Conservation (phyloP, 2,888 invertebrate genomes). For the Apotomis capreana region DNA sequence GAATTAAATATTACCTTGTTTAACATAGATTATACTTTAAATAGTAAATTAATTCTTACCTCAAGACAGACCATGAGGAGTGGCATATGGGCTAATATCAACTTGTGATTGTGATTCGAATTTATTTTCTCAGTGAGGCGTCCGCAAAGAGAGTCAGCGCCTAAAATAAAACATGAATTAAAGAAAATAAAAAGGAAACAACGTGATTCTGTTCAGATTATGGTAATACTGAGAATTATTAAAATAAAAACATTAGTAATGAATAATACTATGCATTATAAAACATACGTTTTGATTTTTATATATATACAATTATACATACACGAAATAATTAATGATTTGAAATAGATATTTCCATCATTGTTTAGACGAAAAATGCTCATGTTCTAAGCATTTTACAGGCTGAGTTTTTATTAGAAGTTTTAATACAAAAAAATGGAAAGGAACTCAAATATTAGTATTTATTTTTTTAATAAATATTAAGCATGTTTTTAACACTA, state of each 20-base stretch:
- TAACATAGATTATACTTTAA: neutral
- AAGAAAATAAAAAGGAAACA: too few species aligned
- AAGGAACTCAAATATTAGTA: slow-evolving; percentile 2
- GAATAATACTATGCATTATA: neutral
- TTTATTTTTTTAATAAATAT: too few species aligned
- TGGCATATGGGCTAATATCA: slow-evolving; percentile 97
- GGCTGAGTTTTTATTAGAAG: neutral
- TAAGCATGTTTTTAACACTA: too few species aligned
- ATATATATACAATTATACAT: neutral
- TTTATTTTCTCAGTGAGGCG: slow-evolving; percentile 97
- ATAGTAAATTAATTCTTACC: slow-evolving; percentile 68
- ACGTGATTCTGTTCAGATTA: neutral
- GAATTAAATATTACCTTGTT: neutral
- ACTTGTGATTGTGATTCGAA: slow-evolving; percentile 93
- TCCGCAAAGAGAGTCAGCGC: slow-evolving; percentile 97
- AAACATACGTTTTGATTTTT: neutral
- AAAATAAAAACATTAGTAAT: neutral
- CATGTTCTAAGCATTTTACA: too few species aligned
- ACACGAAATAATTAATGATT: too few species aligned
- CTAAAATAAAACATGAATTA: slow-evolving; percentile 73
- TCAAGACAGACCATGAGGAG: slow-evolving; percentile 97
- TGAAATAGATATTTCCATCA: too few species aligned
- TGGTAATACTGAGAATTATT: neutral
- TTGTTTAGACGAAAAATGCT: too few species aligned
- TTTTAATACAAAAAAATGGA: neutral